A percentile compares a stretch with the other conserved stretches of the same genome.
phyloP scores from a whole-genome alignment of 2,113 vertebrate species.

The Danio rerio region GRCz12tu NC_133185.1:36541001-36541500 shows the following conservation, averaged over 20 bases:
- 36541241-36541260: neutral
- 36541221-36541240: conserved; percentile 11
- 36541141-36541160: too few relatives aligned
- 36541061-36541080: too few relatives aligned
- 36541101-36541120: too few relatives aligned
- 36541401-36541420: conserved; percentile 56
- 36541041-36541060: too few relatives aligned
- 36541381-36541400: conserved; percentile 37
- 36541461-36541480: conserved; percentile 38
- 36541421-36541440: conserved; percentile 39
- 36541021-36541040: too few relatives aligned
- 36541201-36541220: neutral
- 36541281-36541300: conserved; percentile 35
- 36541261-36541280: conserved; percentile 32
- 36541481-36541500: conserved; percentile 28
- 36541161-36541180: too few relatives aligned
- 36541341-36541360: conserved; percentile 68
- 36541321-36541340: conserved; percentile 74
- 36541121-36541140: too few relatives aligned
- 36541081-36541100: too few relatives aligned
- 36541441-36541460: conserved; percentile 42
- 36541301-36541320: conserved; percentile 57
- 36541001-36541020: too few relatives aligned
- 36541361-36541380: conserved; percentile 53
- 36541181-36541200: neutral